A percentile compares a stretch with the other conserved stretches of the same genome.
phyloP scores from a whole-genome alignment of 2,888 invertebrate species.

The Ophion ellenae region DNA sequence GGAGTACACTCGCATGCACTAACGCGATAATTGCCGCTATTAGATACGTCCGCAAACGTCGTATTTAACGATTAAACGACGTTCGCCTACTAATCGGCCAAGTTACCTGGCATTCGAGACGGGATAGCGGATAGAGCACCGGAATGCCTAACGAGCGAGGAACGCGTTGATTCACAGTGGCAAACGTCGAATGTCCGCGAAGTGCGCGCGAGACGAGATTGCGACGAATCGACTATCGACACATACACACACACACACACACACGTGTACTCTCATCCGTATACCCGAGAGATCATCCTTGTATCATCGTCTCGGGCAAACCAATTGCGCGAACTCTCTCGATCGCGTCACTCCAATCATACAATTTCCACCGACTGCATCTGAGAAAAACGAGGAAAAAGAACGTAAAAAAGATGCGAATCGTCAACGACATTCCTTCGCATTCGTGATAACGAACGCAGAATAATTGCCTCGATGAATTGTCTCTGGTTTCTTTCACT shows the following conservation, averaged over 20 bases:
- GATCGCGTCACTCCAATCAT: constrained; percentile 45
- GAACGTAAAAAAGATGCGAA: constrained; percentile 26
- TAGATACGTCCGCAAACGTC: constrained; percentile 79
- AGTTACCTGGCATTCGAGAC: constrained; percentile 50
- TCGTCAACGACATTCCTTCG: constrained; percentile 58
- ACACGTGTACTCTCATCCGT: not conserved
- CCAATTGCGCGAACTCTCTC: constrained; percentile 18
- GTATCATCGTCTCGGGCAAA: constrained; percentile 4
- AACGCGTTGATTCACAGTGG: constrained; percentile 40
- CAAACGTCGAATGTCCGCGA: constrained; percentile 48
- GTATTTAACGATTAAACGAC: constrained; percentile 81
- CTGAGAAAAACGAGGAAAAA: constrained; percentile 27
- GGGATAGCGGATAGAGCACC: not conserved
- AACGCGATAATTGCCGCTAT: constrained; percentile 83
- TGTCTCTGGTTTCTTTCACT: constrained; percentile 16
- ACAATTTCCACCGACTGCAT: constrained; percentile 33
- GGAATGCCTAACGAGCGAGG: constrained; percentile 49
- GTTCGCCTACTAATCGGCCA: constrained; percentile 79
- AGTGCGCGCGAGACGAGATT: constrained; percentile 26
- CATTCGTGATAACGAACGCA: constrained; percentile 48
- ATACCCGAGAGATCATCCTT: constrained; percentile 40
- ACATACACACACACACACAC: constrained; percentile 28
- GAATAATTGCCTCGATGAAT: constrained; percentile 29
- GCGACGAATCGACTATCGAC: constrained; percentile 40
- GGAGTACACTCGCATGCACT: constrained; percentile 75